Evolutionary conservation across 2,113 vertebrate species (phyloP).

Genomic region (Mesitornis unicolor): DNA sequence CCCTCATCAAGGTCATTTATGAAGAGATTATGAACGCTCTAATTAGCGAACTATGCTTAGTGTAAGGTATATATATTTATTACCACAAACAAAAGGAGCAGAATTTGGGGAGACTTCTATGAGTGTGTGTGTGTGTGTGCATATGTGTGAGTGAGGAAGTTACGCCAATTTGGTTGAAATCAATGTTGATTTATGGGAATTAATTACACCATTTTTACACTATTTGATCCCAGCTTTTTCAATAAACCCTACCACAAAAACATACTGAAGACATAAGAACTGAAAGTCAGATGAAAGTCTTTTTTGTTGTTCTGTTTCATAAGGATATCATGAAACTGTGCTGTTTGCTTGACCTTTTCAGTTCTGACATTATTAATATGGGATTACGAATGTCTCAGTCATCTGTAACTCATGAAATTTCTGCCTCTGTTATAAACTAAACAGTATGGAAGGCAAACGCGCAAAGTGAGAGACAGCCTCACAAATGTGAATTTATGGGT

Average conservation of each 20-base stretch:
- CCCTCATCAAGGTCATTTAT: too few relatives aligned
- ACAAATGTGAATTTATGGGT: background rate
- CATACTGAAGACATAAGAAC: background rate
- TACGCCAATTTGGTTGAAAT: background rate
- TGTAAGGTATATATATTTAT: background rate
- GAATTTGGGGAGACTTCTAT: background rate
- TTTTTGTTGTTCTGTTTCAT: background rate
- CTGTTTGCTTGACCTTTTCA: background rate
- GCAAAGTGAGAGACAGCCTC: background rate
- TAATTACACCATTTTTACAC: background rate
- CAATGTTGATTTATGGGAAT: background rate
- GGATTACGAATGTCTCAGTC: background rate
- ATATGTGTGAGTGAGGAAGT: rapidly evolving
- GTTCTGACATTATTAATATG: background rate
- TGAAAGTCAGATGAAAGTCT: background rate
- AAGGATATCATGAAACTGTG: background rate
- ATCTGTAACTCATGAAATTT: background rate
- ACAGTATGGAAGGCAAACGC: background rate
- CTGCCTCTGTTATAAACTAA: background rate
- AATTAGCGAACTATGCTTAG: background rate
- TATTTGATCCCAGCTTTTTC: background rate
- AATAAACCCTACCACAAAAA: background rate
- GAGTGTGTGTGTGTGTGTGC: background rate
- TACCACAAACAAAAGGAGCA: background rate
- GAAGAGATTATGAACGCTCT: background rate